Evolutionary conservation across 2,113 vertebrate genomes (phyloP).

Genomic region (Toxostoma redivivum): DNA sequence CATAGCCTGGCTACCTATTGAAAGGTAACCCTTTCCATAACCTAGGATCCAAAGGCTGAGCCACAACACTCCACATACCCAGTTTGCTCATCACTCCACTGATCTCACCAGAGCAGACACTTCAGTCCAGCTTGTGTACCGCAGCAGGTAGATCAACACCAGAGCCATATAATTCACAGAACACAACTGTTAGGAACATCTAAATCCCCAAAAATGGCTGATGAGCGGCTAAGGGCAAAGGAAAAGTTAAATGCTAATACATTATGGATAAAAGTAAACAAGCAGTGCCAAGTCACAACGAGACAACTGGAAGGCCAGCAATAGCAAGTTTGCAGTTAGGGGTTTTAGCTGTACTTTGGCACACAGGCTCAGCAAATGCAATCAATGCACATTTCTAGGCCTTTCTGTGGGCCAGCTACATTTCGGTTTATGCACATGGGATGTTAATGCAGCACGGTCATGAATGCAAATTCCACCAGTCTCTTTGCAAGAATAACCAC

Average conservation of each 20-base stretch:
- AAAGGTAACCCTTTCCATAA: not conserved
- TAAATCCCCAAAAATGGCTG: not conserved
- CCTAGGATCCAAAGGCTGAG: not conserved
- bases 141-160: fast-evolving
- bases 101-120: not conserved
- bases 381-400: not conserved
- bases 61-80: not conserved
- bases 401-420: not conserved
- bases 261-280: not conserved
- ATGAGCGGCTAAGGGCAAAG: not conserved
- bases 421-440: not conserved
- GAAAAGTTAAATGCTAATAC: not conserved
- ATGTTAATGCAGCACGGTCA: not conserved
- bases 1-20: not conserved
- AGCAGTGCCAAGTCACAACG: not conserved
- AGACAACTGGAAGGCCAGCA: not conserved
- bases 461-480: not conserved
- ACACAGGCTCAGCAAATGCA: not conserved
- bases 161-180: not conserved
- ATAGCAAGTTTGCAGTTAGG: not conserved
- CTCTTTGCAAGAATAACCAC: not conserved
- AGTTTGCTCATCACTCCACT: not conserved
- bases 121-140: not conserved
- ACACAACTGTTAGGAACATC: not conserved
- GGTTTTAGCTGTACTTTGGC: not conserved